phyloP scores from a whole-genome alignment of 2,113 vertebrate genomes.

The Bombycilla garrulus region DNA sequence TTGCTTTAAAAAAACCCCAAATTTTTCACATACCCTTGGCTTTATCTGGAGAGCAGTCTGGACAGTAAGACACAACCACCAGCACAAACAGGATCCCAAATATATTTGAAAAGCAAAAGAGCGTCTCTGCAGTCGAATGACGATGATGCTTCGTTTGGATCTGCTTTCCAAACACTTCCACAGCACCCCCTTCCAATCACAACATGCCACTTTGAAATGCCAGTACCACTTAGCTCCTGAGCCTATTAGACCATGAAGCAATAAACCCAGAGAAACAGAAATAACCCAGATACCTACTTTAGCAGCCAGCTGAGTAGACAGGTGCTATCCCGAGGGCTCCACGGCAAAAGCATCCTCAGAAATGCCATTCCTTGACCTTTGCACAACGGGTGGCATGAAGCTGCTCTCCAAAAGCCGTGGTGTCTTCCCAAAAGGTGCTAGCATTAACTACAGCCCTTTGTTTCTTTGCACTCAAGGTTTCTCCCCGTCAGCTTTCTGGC shows the following conservation, averaged over 20 bases:
- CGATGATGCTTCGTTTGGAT: background rate
- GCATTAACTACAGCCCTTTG: background rate
- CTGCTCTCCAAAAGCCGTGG: background rate
- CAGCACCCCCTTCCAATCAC: constrained; percentile 52
- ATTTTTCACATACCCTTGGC: constrained; percentile 44
- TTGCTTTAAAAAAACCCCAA: background rate
- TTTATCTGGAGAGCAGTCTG: constrained; percentile 29
- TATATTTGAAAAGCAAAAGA: constrained; percentile 15
- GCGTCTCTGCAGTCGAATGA: background rate
- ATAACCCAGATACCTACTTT: constrained; percentile 57
- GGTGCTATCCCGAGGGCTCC: constrained; percentile 17
- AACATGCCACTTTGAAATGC: constrained; percentile 59
- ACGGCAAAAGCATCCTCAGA: constrained; percentile 2
- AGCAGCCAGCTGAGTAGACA: constrained; percentile 8
- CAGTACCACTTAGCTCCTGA: constrained; percentile 50
- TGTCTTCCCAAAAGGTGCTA: constrained; percentile 13
- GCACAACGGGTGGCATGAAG: background rate
- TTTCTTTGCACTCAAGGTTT: constrained; percentile 51
- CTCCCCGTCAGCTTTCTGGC: constrained; percentile 39
- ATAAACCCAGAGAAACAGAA: constrained; percentile 29
- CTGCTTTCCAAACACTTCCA: constrained; percentile 55
- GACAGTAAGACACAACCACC: constrained; percentile 27
- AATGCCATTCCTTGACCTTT: background rate
- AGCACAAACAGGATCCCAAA: constrained; percentile 19
- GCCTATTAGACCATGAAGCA: constrained; percentile 46